Conservation (phyloP, 2,113 vertebrate genomes). For the Dipodomys spectabilis region DNA sequence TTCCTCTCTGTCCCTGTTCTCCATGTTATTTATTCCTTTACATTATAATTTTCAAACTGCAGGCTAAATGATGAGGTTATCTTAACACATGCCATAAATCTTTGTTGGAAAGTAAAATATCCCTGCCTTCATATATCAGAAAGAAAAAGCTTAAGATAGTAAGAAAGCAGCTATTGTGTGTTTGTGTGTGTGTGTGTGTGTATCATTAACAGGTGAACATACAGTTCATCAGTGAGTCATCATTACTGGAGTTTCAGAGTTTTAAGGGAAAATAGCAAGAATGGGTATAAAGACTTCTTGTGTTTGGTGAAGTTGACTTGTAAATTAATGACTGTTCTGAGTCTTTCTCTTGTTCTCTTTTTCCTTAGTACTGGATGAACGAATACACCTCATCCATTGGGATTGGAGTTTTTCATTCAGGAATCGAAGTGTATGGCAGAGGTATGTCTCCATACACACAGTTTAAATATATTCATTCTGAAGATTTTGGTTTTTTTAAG, state of each 20-base stretch:
- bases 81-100: background rate
- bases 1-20: background rate
- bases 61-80: background rate
- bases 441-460: conserved; percentile 86
- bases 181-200: background rate
- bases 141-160: conserved; percentile 2
- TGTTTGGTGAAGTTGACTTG: background rate
- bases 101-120: conserved; percentile 41
- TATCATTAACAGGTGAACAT: no score
- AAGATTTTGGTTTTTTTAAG: conserved; percentile 30
- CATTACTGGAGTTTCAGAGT: background rate
- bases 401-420: conserved; percentile 99
- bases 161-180: background rate
- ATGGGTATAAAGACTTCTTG: background rate
- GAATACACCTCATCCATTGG: conserved; percentile 98
- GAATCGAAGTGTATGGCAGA: conserved; percentile 98
- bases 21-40: background rate
- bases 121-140: background rate
- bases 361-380: conserved; percentile 98
- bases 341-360: conserved; percentile 24
- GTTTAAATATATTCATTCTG: conserved; percentile 31
- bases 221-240: background rate
- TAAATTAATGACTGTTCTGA: conserved; percentile 53
- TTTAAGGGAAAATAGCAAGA: background rate
- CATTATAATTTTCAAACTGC: background rate